These are phyloP conservation scores for Antechinus stuartii DNA, from an alignment of 2,113 vertebrate species.

Conservation along the genomic window DNA sequence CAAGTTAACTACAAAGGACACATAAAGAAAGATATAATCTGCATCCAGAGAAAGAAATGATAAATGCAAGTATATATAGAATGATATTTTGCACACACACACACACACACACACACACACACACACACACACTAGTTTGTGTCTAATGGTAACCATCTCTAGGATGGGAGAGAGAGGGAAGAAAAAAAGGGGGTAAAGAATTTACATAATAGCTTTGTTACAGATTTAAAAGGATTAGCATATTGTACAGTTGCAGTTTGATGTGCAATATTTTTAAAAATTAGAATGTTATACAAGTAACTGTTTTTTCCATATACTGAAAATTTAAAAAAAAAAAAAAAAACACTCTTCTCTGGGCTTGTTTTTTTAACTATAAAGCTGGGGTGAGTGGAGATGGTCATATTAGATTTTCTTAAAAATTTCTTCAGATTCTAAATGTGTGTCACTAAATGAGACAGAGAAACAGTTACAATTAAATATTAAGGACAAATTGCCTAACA, in stretches of 20 bases:
- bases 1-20: neutral
- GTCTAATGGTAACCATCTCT: neutral
- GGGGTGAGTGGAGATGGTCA: neutral
- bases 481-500: neutral
- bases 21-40: neutral
- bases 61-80: neutral
- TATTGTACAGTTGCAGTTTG: neutral
- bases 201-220: neutral
- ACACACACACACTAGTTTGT: neutral
- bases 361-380: neutral
- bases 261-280: neutral
- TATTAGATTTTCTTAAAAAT: neutral
- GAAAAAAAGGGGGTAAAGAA: neutral
- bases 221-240: neutral
- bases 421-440: neutral
- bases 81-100: neutral
- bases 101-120: too few species aligned
- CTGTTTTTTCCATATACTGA: neutral
- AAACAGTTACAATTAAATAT: neutral
- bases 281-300: neutral
- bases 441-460: neutral
- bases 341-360: neutral
- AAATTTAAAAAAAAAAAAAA: neutral
- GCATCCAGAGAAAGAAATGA: neutral
- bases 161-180: neutral